Evolutionary conservation across 2,797 vertebrate species (phyloP).

Genomic region (Anniella stebbinsi): DNA sequence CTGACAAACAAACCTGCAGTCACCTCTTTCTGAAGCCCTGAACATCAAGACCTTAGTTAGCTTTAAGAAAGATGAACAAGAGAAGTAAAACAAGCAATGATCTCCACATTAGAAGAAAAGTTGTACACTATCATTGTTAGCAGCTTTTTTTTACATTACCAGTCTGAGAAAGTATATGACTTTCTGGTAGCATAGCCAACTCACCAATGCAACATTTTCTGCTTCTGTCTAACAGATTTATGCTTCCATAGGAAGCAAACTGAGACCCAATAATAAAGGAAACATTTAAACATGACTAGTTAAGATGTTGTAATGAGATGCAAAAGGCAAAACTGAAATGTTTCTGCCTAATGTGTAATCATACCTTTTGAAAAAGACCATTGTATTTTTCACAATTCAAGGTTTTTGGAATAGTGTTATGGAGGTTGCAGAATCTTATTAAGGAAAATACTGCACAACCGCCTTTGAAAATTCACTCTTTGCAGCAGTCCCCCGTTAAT

Average conservation of each 20-base stretch:
- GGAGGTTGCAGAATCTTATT: not conserved
- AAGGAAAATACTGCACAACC: not conserved
- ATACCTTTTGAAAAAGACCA: not conserved
- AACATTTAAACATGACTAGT: not conserved
- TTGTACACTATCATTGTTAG: not conserved
- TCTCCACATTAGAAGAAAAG: not conserved
- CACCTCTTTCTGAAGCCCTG: not conserved
- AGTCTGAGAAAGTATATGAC: not conserved
- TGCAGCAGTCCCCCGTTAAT: slow-evolving; percentile 24
- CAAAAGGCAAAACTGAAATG: not conserved
- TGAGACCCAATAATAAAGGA: not conserved
- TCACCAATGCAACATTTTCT: not conserved
- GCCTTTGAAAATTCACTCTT: slow-evolving; percentile 15
- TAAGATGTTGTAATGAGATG: not conserved
- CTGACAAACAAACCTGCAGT: not conserved
- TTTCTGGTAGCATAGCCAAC: not conserved
- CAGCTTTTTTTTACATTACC: not conserved
- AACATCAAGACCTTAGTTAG: not conserved
- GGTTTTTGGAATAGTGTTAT: not conserved
- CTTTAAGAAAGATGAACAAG: slow-evolving; percentile 2
- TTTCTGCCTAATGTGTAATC: not conserved
- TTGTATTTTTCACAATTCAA: not conserved
- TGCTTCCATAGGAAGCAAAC: not conserved
- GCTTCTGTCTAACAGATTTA: not conserved
- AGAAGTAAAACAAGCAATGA: not conserved